These are phyloP conservation scores for Enteromius radiatus DNA, from an alignment of 2,797 vertebrate genomes.

Conservation along the genomic window DNA sequence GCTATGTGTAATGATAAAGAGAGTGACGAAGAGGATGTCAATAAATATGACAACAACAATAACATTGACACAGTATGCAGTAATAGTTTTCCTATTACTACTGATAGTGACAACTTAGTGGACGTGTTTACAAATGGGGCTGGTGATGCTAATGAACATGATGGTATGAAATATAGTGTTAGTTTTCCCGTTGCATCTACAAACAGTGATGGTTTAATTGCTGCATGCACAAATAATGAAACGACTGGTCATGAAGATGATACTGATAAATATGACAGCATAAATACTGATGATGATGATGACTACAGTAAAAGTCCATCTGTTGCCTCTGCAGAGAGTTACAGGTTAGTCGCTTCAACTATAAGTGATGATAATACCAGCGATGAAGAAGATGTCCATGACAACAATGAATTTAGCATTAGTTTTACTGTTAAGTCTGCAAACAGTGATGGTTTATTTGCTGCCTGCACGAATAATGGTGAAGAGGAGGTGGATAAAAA, in stretches of 20 bases:
- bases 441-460: neutral
- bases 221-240: neutral
- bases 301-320: neutral
- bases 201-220: neutral
- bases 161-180: neutral
- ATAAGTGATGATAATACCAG: neutral
- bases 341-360: neutral
- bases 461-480: neutral
- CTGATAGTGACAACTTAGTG: neutral
- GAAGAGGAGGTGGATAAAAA: neutral
- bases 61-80: neutral
- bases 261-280: neutral
- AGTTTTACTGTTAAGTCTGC: neutral
- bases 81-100: neutral
- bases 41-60: neutral
- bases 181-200: neutral
- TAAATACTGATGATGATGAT: neutral
- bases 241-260: neutral
- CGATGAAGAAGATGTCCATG: neutral
- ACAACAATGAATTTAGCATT: neutral
- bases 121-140: neutral
- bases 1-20: neutral
- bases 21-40: neutral
- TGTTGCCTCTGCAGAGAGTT: neutral
- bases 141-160: slow-evolving; percentile 1